Evolutionary conservation across 2,113 vertebrate genomes (phyloP).

Genomic region (Coryphaenoides rupestris): DNA sequence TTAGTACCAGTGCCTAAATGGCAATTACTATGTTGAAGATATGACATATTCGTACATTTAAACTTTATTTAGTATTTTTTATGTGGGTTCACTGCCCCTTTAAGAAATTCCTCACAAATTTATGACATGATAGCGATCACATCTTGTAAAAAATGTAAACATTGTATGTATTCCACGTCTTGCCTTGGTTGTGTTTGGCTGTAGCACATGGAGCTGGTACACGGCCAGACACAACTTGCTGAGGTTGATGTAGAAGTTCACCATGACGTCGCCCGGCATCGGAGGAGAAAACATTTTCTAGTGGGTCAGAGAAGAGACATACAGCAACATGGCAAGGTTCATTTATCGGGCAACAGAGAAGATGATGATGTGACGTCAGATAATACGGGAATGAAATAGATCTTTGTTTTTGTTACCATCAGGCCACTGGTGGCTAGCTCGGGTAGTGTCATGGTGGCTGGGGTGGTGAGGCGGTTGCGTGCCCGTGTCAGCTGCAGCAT

Average conservation of each 20-base stretch:
- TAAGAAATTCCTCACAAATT: too few species aligned
- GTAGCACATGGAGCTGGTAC: slow-evolving; percentile 89
- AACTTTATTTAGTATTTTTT: too few species aligned
- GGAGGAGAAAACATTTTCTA: slow-evolving; percentile 95
- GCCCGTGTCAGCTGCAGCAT: slow-evolving; percentile 95
- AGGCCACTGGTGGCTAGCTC: slow-evolving; percentile 91
- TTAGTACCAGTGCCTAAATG: too few species aligned
- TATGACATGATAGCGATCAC: not conserved
- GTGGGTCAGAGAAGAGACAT: not conserved
- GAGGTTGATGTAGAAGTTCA: slow-evolving; percentile 96
- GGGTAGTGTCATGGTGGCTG: slow-evolving; percentile 88
- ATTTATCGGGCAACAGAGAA: too few species aligned
- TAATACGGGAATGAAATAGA: too few species aligned
- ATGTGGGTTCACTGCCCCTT: too few species aligned
- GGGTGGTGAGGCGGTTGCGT: slow-evolving; percentile 92
- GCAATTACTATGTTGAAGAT: too few species aligned
- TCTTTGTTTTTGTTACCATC: slow-evolving; percentile 70
- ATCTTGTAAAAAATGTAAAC: not conserved
- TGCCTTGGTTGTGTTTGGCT: slow-evolving; percentile 91
- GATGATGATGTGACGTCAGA: too few species aligned
- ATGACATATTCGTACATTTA: too few species aligned
- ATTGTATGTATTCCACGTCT: slow-evolving; percentile 3
- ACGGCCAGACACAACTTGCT: slow-evolving; percentile 95
- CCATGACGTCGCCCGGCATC: slow-evolving; percentile 88
- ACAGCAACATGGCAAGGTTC: too few species aligned